Base-by-base conservation (phyloP, 2,797 vertebrate species). In the Pipistrellus pygmaeus region DNA sequence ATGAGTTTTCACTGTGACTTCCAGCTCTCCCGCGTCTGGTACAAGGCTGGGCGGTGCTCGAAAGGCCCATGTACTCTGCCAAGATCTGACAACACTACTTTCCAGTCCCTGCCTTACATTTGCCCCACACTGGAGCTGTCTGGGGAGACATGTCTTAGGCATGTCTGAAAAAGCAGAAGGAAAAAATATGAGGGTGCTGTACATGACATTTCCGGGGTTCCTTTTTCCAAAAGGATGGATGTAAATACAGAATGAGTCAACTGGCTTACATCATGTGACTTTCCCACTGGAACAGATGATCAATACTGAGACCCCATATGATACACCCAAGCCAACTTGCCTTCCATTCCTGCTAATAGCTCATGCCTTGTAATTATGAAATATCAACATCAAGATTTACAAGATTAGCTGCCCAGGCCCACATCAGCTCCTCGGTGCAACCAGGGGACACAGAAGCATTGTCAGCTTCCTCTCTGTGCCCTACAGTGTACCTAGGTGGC, bases 101-200 rank as follows among this genome's bases (percentile, higher is more conserved):
- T 51, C 55, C 46, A 89, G 32, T 15, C 73, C 18, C 21, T 6
- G 91, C 68, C 80, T 93, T 17, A 62, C 55, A 83, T 80, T 30
- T 89, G 91, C 41, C 77, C 82, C 27, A 73, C 87, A 95, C 77
- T 35, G 32, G 46, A 85, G 90, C 87, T 76, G 95, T 96, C 82
- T 30, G 69, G 81, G 80, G 95, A 88, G 93, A 90, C 87, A 97
- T 95, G 95, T 94, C 93, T 88, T 60, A 44, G 94, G 83, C 95
- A 95, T 77, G 95, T 95, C 68, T 38, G 27, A 69, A 91, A 46
- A 48, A 46, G 21, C 15, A 80, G 21, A 77, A 78, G 83, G 9
- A 41, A 77, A 71, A 89, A 89, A 64, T 13, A 71, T 82, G 27
- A 73, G 69, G 53, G n/a, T 53, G 15, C 3, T 51, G 8, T 35